Evolutionary conservation across 2,888 invertebrate genomes (phyloP).

Genomic region (Microplitis manilae): DNA sequence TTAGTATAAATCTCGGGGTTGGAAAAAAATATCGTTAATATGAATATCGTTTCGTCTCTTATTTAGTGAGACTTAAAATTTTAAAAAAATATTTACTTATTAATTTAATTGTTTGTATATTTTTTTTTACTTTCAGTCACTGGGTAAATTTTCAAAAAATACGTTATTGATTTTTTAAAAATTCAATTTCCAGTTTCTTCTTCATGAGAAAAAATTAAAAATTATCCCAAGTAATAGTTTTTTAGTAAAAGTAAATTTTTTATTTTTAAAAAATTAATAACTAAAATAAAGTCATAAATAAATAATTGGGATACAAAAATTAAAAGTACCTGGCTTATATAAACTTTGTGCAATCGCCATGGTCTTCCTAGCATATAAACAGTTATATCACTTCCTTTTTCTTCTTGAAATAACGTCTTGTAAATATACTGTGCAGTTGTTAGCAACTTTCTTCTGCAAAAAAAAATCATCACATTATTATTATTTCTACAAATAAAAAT

Average conservation of each 20-base stretch:
- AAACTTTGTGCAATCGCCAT: conserved; percentile 85
- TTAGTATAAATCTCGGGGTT: no score
- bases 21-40: no score
- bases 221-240: no score
- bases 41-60: no score
- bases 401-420: conserved; percentile 82
- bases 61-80: no score
- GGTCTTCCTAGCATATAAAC: conserved; percentile 81
- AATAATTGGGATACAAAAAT: conserved; percentile 15
- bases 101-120: no score
- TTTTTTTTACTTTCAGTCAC: no score
- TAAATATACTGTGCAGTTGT: conserved; percentile 86
- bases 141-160: no score
- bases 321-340: conserved; percentile 77
- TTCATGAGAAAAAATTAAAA: no score
- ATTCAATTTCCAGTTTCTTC: no score
- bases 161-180: no score
- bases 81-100: no score
- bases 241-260: conserved; percentile 3
- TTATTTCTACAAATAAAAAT: background rate
- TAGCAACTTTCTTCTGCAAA: conserved; percentile 77
- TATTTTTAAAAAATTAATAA: background rate
- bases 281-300: background rate
- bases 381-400: conserved; percentile 83
- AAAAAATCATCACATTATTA: conserved; percentile 10